Conservation (phyloP, 1,140 invertebrate genomes). For the Coptotermes formosanus region DNA sequence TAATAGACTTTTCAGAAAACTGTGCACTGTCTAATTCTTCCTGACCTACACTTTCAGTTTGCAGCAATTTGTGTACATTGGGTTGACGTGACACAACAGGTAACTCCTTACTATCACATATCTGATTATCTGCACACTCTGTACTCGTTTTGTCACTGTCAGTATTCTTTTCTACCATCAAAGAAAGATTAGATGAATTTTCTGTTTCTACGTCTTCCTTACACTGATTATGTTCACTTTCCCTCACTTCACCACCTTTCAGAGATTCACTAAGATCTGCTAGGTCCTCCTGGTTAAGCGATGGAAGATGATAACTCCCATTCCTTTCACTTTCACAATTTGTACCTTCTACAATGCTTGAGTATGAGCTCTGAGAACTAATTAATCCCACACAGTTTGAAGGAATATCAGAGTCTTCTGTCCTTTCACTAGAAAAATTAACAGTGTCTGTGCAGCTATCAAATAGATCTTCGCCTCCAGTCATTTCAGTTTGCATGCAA, state of each 20-base stretch:
- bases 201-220: background rate
- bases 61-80: background rate
- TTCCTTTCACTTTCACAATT: conserved; percentile 11
- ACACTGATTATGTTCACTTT: background rate
- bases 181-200: background rate
- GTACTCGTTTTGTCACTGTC: background rate
- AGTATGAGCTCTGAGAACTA: background rate
- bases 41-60: conserved; percentile 19
- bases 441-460: background rate
- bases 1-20: background rate
- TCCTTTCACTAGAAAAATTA: background rate
- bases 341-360: background rate
- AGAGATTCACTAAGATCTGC: background rate
- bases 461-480: background rate
- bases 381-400: background rate
- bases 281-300: background rate
- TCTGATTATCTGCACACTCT: background rate
- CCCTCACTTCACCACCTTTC: background rate
- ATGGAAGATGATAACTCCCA: background rate
- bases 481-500: background rate
- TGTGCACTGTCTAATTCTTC: conserved; percentile 19
- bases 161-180: conserved; percentile 8
- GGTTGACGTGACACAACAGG: background rate
- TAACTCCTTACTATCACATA: background rate
- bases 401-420: background rate